Conservation (phyloP, 2,888 invertebrate genomes). For the Cheilosia grossa region DNA sequence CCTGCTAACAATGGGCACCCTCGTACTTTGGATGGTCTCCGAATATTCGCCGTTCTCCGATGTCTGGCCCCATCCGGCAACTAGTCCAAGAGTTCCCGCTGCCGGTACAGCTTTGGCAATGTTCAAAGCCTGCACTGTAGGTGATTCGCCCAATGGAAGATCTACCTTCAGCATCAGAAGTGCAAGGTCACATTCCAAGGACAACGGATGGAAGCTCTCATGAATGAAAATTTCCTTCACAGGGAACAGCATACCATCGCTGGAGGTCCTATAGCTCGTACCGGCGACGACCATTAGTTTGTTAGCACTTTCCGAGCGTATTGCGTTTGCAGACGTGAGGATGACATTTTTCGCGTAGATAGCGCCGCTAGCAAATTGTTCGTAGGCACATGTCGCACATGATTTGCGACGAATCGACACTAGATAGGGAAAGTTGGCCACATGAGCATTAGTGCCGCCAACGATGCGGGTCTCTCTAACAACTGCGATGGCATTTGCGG, state of each 20-base stretch:
- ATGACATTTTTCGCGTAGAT: slow-evolving; percentile 80
- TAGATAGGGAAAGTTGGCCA: slow-evolving; percentile 83
- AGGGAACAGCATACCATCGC: slow-evolving; percentile 78
- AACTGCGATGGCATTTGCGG: slow-evolving; percentile 20
- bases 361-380: slow-evolving; percentile 83
- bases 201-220: slow-evolving; percentile 75
- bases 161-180: slow-evolving; percentile 84
- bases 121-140: slow-evolving; percentile 81
- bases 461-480: slow-evolving; percentile 81
- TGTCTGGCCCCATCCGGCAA: slow-evolving; percentile 80
- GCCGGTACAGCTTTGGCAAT: slow-evolving; percentile 75
- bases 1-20: slow-evolving; percentile 26
- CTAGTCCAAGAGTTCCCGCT: slow-evolving; percentile 77
- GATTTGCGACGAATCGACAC: slow-evolving; percentile 80
- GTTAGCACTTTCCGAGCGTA: slow-evolving; percentile 80
- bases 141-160: slow-evolving; percentile 81
- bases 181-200: slow-evolving; percentile 80
- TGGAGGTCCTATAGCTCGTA: slow-evolving; percentile 78
- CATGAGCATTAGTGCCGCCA: slow-evolving; percentile 82
- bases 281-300: slow-evolving; percentile 76
- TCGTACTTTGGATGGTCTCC: slow-evolving; percentile 11
- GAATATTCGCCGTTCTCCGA: slow-evolving; percentile 35
- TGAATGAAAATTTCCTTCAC: slow-evolving; percentile 78
- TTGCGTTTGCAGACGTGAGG: slow-evolving; percentile 83
- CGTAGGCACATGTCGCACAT: slow-evolving; percentile 34